Conservation (phyloP, 2,113 vertebrate genomes). For the Phylloscopus trochilus region DNA sequence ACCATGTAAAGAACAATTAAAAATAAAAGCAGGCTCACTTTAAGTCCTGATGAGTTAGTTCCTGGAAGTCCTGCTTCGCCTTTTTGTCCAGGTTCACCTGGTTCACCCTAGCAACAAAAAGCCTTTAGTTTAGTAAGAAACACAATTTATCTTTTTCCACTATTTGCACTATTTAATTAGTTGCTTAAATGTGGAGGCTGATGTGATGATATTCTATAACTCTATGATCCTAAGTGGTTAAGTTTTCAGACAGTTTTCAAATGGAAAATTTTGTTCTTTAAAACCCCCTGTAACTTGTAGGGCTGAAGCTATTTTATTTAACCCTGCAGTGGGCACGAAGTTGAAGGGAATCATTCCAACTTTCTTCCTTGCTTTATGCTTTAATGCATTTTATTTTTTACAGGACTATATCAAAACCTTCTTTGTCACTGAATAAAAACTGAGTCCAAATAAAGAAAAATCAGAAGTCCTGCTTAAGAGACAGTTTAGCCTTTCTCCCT, state of each 20-base stretch:
- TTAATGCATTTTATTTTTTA: background rate
- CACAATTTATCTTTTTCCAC: background rate
- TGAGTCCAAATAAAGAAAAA: background rate
- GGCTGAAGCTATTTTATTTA: background rate
- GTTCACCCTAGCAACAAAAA: constrained; percentile 58
- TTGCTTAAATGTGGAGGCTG: background rate
- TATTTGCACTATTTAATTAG: background rate
- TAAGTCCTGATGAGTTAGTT: constrained; percentile 71
- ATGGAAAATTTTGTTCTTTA: background rate
- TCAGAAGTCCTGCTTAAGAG: background rate
- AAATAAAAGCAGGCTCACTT: constrained; percentile 68
- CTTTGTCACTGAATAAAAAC: background rate
- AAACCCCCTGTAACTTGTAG: background rate
- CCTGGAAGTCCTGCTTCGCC: constrained; percentile 69
- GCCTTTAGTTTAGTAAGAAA: background rate
- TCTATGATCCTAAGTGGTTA: background rate
- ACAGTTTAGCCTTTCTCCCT: background rate
- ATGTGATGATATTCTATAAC: background rate
- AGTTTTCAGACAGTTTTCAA: background rate
- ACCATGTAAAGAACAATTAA: background rate
- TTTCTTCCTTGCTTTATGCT: background rate
- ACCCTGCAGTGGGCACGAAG: background rate
- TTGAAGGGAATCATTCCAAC: background rate
- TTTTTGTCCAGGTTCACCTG: constrained; percentile 55
- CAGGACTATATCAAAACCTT: background rate